Conservation (phyloP, 2,797 vertebrate species). For the Sciurus carolinensis region DNA sequence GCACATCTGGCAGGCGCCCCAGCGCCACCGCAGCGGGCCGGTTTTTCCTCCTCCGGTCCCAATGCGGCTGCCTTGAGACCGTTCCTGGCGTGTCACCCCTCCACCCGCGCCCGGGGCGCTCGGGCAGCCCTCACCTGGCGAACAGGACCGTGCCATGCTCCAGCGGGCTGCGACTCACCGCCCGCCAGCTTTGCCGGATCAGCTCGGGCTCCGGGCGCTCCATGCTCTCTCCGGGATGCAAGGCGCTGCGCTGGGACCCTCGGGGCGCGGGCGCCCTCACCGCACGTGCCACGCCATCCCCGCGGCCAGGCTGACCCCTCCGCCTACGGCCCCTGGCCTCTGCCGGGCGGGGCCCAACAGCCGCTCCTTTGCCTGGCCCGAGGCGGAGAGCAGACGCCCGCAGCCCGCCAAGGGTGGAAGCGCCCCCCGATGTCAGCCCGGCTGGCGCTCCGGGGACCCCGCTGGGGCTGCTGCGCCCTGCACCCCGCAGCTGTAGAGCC, state of each 20-base stretch:
- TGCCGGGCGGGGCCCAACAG: background rate
- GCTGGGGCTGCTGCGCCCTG: background rate
- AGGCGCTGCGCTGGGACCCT: constrained; percentile 46
- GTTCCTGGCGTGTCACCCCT: background rate
- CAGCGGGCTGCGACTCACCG: constrained; percentile 94
- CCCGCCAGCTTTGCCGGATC: constrained; percentile 96
- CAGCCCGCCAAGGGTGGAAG: background rate
- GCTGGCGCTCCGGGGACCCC: background rate
- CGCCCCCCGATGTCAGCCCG: background rate
- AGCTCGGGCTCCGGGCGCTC: constrained; percentile 91
- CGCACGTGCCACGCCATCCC: constrained; percentile 71
- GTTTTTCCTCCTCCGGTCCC: background rate
- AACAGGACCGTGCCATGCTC: constrained; percentile 96
- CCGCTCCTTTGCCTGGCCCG: background rate
- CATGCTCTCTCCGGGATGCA: constrained; percentile 79
- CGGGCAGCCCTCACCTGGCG: constrained; percentile 87
- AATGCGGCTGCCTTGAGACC: background rate
- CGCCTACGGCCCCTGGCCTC: background rate
- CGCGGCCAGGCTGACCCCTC: background rate
- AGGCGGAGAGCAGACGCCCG: background rate
- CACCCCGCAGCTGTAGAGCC: constrained; percentile 16
- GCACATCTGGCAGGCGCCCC: background rate
- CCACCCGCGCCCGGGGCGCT: background rate
- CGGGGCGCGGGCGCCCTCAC: constrained; percentile 52
- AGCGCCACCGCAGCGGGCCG: background rate